Percentiles rank a stretch among this genome's conserved stretches.
Conservation (phyloP, 1,140 invertebrate genomes). For the Kradibia gibbosae region DNA sequence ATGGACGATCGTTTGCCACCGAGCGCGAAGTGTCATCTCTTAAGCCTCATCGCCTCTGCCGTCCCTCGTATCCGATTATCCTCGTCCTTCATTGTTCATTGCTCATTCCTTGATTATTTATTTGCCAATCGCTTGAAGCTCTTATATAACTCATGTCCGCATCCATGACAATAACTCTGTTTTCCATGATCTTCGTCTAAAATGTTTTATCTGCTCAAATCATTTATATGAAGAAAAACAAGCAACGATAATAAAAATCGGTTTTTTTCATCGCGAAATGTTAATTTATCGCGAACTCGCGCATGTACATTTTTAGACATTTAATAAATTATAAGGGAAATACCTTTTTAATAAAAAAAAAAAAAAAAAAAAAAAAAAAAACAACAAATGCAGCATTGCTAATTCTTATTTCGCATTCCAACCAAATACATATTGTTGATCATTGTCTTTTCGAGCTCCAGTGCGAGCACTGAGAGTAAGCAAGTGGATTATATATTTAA, state of each 20-base stretch:
- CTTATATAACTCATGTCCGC: constrained; percentile 2
- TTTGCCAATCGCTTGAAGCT: constrained; percentile 10
- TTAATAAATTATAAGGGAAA: constrained; percentile 65
- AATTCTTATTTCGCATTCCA: constrained; percentile 43
- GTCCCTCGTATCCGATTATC: constrained; percentile 19
- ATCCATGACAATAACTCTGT: neutral
- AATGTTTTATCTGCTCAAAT: constrained; percentile 55
- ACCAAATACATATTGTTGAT: constrained; percentile 8
- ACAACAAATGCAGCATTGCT: too few species aligned
- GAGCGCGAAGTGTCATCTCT: neutral
- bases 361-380: too few species aligned
- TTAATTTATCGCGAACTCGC: constrained; percentile 38
- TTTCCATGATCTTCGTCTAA: constrained; percentile 28
- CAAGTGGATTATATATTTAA: neutral
- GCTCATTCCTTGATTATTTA: constrained; percentile 42
- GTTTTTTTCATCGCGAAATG: constrained; percentile 50
- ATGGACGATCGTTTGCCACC: too few species aligned
- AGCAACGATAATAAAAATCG: constrained; percentile 56
- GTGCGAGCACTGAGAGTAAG: neutral
- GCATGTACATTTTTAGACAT: constrained; percentile 63
- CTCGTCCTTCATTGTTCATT: constrained; percentile 33
- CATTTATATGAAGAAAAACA: constrained; percentile 52
- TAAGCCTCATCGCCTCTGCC: constrained; percentile 9
- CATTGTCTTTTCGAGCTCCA: neutral
- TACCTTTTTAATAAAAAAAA: constrained; percentile 53